A percentile compares a stretch with the other conserved stretches of the same genome.
Conservation (phyloP, 2,113 vertebrate species). For the Callionymus lyra region DNA sequence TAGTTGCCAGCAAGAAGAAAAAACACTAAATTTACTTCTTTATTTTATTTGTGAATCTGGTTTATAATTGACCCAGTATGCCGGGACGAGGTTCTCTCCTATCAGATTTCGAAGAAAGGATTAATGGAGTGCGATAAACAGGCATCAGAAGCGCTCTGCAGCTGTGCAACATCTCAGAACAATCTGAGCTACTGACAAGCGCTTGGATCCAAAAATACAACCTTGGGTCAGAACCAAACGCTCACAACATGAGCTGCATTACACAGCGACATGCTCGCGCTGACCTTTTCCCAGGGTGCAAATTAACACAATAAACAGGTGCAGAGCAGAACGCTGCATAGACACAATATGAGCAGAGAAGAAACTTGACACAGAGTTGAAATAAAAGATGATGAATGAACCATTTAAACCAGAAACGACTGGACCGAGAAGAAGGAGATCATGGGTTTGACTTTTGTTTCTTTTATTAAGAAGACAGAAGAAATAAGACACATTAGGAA, state of each 20-base stretch:
- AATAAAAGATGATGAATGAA: too few relatives aligned
- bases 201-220: slow-evolving; percentile 42
- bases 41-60: too few relatives aligned
- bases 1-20: too few relatives aligned
- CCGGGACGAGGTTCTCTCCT: not conserved
- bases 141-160: slow-evolving; percentile 5
- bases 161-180: slow-evolving; percentile 41
- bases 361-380: too few relatives aligned
- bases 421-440: slow-evolving; percentile 16
- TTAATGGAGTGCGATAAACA: not conserved
- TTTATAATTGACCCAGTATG: too few relatives aligned
- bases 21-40: too few relatives aligned
- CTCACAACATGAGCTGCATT: slow-evolving; percentile 2
- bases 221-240: slow-evolving; percentile 6
- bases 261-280: not conserved
- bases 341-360: too few relatives aligned
- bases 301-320: too few relatives aligned
- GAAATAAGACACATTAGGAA: slow-evolving; percentile 30
- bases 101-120: slow-evolving; percentile 2
- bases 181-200: slow-evolving; percentile 38
- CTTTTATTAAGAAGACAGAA: slow-evolving; percentile 58
- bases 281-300: not conserved
- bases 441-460: slow-evolving; percentile 13
- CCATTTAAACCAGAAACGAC: too few relatives aligned
- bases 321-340: too few relatives aligned